These are phyloP conservation scores for Spatulosminthurus flaviceps DNA, from an alignment of 2,888 invertebrate genomes.

Conservation along the genomic window DNA sequence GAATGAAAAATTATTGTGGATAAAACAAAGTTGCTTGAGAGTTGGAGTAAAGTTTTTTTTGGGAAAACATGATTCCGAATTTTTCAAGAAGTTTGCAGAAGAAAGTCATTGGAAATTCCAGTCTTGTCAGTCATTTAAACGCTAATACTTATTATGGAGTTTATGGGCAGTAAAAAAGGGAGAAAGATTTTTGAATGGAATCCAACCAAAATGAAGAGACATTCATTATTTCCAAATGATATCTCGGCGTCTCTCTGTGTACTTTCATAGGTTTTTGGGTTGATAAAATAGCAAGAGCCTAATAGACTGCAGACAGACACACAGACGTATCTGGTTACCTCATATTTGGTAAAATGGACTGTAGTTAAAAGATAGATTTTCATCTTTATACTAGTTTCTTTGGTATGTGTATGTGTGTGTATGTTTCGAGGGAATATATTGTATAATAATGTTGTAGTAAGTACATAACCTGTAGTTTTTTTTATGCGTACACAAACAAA, in stretches of 20 bases:
- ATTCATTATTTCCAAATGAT: neutral
- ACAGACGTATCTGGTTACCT: slow-evolving; percentile 11
- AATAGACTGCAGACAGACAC: neutral
- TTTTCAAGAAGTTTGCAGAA: neutral
- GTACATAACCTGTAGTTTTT: no score
- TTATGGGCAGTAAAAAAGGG: neutral
- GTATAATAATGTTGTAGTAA: no score
- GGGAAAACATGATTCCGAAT: neutral
- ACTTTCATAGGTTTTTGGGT: neutral
- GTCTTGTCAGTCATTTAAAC: neutral
- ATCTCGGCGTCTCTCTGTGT: slow-evolving; percentile 4
- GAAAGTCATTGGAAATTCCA: neutral
- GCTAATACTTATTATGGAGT: slow-evolving; percentile 6
- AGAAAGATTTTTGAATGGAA: slow-evolving; percentile 6
- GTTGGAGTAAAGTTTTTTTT: neutral
- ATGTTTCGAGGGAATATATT: neutral
- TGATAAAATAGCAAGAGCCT: no score
- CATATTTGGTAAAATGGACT: neutral
- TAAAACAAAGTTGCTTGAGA: neutral
- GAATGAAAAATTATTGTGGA: no score
- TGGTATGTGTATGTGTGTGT: no score
- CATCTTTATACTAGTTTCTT: neutral
- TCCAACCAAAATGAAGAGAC: slow-evolving; percentile 14
- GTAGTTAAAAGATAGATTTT: slow-evolving; percentile 4
- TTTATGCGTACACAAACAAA: no score